These are phyloP conservation scores for Leptodactylus fallax DNA, from an alignment of 2,797 vertebrate species.

Conservation along the genomic window DNA sequence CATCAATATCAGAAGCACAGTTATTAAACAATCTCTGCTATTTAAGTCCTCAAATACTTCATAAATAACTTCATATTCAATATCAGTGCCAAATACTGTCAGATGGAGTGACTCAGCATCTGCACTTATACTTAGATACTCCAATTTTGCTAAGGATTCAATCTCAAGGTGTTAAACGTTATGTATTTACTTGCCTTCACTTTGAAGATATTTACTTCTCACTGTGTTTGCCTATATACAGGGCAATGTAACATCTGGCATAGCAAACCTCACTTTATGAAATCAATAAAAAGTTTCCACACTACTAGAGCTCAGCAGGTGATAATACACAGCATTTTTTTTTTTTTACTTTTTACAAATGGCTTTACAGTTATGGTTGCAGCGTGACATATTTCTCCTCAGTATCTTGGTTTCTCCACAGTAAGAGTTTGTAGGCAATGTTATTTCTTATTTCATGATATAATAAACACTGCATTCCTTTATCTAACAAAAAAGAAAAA, in stretches of 20 bases:
- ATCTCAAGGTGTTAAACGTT: constrained; percentile 9
- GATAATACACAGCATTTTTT: neutral
- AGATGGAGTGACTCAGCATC: no score
- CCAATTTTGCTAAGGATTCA: neutral
- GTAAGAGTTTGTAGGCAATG: neutral
- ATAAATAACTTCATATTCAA: neutral
- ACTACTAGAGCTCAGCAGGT: neutral
- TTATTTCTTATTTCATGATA: neutral
- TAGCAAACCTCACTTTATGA: constrained; percentile 25
- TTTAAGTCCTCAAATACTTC: neutral
- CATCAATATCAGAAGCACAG: neutral
- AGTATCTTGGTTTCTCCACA: neutral
- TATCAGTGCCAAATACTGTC: neutral
- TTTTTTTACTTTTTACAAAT: constrained; percentile 3
- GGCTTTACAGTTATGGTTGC: neutral
- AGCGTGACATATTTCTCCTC: neutral
- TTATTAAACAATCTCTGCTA: neutral
- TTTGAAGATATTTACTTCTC: constrained; percentile 30
- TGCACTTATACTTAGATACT: neutral
- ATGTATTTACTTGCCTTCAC: constrained; percentile 6
- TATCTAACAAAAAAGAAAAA: neutral
- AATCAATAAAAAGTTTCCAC: constrained; percentile 42
- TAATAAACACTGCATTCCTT: neutral
- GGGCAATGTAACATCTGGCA: constrained; percentile 15
- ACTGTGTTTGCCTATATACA: constrained; percentile 28